Evolutionary conservation across 2,113 vertebrate species (phyloP).

Genomic region (Acrocephalus kingi): DNA sequence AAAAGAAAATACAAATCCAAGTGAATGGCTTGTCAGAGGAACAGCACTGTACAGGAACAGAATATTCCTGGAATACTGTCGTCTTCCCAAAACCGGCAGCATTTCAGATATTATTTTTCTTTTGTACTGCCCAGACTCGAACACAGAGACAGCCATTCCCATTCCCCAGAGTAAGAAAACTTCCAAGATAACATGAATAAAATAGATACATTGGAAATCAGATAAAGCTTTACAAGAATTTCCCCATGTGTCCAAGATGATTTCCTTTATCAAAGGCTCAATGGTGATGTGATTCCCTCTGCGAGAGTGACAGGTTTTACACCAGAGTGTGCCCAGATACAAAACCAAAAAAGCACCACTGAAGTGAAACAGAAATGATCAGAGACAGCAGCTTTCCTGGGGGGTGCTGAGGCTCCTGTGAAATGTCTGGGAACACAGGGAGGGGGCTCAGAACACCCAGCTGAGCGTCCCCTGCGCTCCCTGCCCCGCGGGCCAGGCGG

Average conservation of each 20-base stretch:
- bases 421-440: not conserved
- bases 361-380: not conserved
- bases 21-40: constrained; percentile 13
- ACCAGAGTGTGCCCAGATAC: constrained; percentile 19
- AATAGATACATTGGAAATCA: constrained; percentile 44
- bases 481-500: not conserved
- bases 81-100: not conserved
- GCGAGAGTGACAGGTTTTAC: not conserved
- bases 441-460: not conserved
- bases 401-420: not conserved
- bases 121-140: not conserved
- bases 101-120: not conserved
- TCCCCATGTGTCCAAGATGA: constrained; percentile 9
- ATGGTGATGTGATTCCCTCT: constrained; percentile 17
- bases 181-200: constrained; percentile 35
- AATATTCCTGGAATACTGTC: not conserved
- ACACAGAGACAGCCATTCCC: not conserved
- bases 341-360: constrained; percentile 38
- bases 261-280: constrained; percentile 55
- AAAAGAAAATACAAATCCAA: constrained; percentile 55
- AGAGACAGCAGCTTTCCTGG: not conserved
- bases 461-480: rapidly evolving
- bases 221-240: constrained; percentile 55
- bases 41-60: not conserved
- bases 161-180: constrained; percentile 39